Base-by-base conservation (phyloP, 2,888 invertebrate genomes). In the Muschampia plurimacula region DNA sequence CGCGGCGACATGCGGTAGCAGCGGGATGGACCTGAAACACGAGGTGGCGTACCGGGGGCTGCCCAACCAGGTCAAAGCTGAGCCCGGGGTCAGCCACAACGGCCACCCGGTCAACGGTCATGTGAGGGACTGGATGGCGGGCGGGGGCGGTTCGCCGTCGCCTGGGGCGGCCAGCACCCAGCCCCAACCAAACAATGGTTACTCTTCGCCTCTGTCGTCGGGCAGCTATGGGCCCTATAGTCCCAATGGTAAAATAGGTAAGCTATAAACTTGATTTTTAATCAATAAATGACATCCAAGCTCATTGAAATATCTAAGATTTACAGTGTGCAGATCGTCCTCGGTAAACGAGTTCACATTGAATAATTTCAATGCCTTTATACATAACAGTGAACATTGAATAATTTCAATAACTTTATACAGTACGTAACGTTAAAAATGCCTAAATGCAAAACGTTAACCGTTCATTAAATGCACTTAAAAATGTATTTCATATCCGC, bases 181-280 rank as follows among this genome's bases (percentile, higher is more conserved):
- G 84, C 95, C 95, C 36, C 95, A 95, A 83, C 95, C 95, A 78
- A 96, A 96, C 85, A 97, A 97, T 83, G 98, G 98, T 71, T 98
- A 97, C 89, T 97, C 97, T 68, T 97, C 97, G 79, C 97, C 98
- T 28, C 96, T 97, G 95, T 97, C 97, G 69, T 97, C 97, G 22
- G 96, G 97, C 89, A 98, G 97, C 96, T 98, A 98, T 94, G 98
- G 98, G 82, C 97, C 97, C 2, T 98, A 98, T 90, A 98, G 97
- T 94, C 98, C 98, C 78, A 97, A 97, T 91, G 97, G 97, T 84
- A 98, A 97, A 96, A 96, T 97, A 95, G 97, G 98, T 97, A 82
- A 96, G 97, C 95, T 41, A 55, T 22, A n/a, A 7, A 39, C 39
- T 39, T 39, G 4, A 39, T 39, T 39, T 39, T 22, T 22, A 22